Evolutionary conservation across 1,140 invertebrate genomes (phyloP), one percentile per base, ranked within the genome.

Genomic region (Ceratoteleas bidentatus): DNA sequence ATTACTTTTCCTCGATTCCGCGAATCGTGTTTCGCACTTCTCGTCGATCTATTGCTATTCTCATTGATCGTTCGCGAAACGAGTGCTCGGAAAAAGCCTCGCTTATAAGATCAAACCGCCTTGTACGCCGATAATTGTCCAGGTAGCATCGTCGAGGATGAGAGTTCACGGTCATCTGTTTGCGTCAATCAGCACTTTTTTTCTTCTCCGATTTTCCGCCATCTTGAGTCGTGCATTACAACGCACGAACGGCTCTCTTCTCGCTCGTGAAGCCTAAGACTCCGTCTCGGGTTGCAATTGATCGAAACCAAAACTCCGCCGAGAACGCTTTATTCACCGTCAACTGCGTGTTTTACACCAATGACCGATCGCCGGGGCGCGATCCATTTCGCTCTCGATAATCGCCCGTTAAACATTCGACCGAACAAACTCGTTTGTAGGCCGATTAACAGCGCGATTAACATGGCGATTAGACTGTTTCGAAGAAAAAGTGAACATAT

Each of bases 151-250:
- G 56, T 49, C 56, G 40, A 70, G 61, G 52, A 78, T 70, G 66
- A 81, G 74, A 81, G 69, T 81, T 84, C 72, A 81, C 64, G 73
- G 76, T 69, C 76, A 75, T 62, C 72, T 72, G 50, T 70, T 66
- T 57, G 54, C 73, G 77, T 80, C 64, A 73, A 68, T 72, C 40
- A 36, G 65, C 66, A 70, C 70, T 68, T 79, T 60, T 43, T 73
- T 80, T 80, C 43, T 73, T 65, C 53, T 74, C 50, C 43, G 69
- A 77, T 64, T 60, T 57, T 45, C 45, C 53, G 53, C 24, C 61
- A 80, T 74, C 64, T 73, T 81, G 40, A 62, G 66, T 74, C 65
- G 62, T 34, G 75, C 57, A 69, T 56, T 69, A 56, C 54, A 66
- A 50, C 58, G 32, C 52, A 50, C 13, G 50, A 47, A 36, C 62